Conservation (phyloP, 1,140 invertebrate species). For the Leptopilina clavipes region DNA sequence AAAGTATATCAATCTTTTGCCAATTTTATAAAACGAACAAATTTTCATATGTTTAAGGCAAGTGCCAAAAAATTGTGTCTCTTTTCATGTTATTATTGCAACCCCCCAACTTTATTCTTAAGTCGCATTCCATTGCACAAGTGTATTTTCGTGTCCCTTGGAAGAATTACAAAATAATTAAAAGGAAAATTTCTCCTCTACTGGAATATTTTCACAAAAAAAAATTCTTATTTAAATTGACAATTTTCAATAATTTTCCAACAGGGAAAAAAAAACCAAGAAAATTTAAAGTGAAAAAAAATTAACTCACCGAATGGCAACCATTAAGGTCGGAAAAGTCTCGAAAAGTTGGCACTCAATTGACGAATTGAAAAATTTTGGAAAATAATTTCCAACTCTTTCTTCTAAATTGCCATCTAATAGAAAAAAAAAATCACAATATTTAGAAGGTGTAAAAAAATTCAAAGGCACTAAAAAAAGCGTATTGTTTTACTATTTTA, state of each 20-base stretch:
- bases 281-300: background rate
- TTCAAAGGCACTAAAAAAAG: background rate
- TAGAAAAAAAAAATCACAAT: too few relatives aligned
- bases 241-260: too few relatives aligned
- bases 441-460: too few relatives aligned
- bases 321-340: slow-evolving; percentile 15
- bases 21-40: background rate
- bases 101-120: slow-evolving; percentile 3
- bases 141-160: background rate
- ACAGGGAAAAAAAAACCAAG: too few relatives aligned
- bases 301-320: slow-evolving; percentile 30
- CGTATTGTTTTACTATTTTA: background rate
- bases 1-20: background rate
- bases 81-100: slow-evolving; percentile 27
- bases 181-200: too few relatives aligned
- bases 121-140: slow-evolving; percentile 13
- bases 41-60: background rate
- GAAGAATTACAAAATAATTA: too few relatives aligned
- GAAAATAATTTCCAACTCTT: background rate
- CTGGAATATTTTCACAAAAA: too few relatives aligned
- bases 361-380: background rate
- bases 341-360: slow-evolving; percentile 8
- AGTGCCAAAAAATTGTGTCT: slow-evolving; percentile 8
- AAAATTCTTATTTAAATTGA: too few relatives aligned
- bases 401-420: too few relatives aligned